Base-by-base conservation (phyloP, 2,888 invertebrate species). In the Luperina nickerlii region DNA sequence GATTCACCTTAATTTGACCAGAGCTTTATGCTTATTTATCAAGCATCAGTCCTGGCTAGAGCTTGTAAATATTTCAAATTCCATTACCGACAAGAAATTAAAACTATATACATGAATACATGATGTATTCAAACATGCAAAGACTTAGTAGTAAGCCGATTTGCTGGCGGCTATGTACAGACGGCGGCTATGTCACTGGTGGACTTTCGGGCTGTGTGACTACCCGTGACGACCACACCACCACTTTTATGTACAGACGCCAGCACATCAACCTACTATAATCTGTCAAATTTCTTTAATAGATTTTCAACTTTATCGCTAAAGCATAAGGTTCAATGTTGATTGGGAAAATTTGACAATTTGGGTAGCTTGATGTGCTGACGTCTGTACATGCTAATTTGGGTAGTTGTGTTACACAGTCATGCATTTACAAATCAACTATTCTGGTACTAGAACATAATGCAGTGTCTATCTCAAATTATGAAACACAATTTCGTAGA, bases 361-460 rank as follows among this genome's bases (percentile, higher is more conserved):
- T 32, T 32, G 32, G 32, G 32, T 32, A 32, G 32, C 32, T 32
- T 32, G 32, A 32, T 32, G 32, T 32, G 32, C 32, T 32, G 32
- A 32, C 0, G 32, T 32, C 32, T 32, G 32, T 27, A 65, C 60
- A 71, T 79, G 79, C 7, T 67, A 82, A 82, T 78, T 45, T 24
- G 5, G 4, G 45, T 63, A 76, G 32, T 85, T 85, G 27, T 51
- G 42, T 76, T 82, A 70, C 70, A 78, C 79, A 32, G 32, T 32
- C 32, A 85, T 79, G 74, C 69, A 79, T 86, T 74, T 75, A 62
- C 48, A 76, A 74, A 78, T 73, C 74, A 75, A 74, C 48, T 65
- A 48, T 83, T 71, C 67, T 48, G 32, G 27, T 38, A 76, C 48
- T 76, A n/a, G 42, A 71, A 57, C 20, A 42, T 78, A 71, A 54